phyloP scores from a whole-genome alignment of 2,888 invertebrate genomes.

The Eupithecia insigniata region DNA sequence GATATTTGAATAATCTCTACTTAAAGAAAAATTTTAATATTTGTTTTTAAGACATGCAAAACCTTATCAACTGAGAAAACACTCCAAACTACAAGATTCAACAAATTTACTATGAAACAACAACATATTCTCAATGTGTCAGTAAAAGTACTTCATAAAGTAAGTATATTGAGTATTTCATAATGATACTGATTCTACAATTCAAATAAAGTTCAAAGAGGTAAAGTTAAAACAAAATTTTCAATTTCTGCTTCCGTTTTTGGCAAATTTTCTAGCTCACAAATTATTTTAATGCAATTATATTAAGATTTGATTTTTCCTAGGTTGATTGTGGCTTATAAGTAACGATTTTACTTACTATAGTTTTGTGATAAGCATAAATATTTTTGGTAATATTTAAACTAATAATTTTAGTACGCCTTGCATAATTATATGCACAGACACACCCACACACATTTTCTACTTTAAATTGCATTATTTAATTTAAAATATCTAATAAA shows the following conservation, averaged over 20 bases:
- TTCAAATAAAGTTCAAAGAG: background rate
- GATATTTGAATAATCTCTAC: background rate
- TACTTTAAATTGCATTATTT: background rate
- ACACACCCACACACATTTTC: background rate
- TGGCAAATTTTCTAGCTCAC: background rate
- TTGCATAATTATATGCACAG: background rate
- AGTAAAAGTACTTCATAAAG: no score
- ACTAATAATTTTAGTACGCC: background rate
- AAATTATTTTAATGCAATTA: background rate
- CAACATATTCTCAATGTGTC: background rate
- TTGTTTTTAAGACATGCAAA: background rate
- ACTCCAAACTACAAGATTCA: background rate
- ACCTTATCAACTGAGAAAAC: conserved; percentile 1
- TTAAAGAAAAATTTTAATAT: background rate
- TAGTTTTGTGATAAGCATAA: background rate
- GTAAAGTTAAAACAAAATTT: background rate
- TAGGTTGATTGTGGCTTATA: background rate
- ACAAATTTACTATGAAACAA: background rate
- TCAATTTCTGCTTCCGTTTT: background rate
- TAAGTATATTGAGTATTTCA: no score
- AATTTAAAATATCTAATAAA: conserved; percentile 6
- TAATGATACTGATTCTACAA: background rate
- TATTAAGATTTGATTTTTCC: background rate
- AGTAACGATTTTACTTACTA: background rate
- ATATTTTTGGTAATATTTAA: background rate